phyloP scores from a whole-genome alignment of 2,113 vertebrate genomes.

The Solenodon paradoxus region DNA sequence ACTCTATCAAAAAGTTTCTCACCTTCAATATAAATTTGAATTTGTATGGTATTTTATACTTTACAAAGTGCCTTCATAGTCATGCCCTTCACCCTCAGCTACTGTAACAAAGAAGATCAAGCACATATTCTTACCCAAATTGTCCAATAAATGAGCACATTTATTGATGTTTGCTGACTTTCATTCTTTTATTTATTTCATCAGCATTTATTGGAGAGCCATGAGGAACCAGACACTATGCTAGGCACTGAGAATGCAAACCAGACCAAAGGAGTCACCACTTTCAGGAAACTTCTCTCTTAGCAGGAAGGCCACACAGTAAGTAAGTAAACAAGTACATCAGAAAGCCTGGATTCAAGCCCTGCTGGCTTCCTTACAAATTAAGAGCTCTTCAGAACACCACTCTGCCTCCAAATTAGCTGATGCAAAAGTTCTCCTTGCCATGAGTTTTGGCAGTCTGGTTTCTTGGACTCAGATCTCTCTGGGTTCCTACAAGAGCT shows the following conservation, averaged over 20 bases:
- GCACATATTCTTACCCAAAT: not conserved
- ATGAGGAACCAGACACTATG: not conserved
- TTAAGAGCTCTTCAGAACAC: not conserved
- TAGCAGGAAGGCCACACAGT: not conserved
- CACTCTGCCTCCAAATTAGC: not conserved
- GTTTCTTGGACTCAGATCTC: not conserved
- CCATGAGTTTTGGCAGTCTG: not conserved
- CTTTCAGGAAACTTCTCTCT: not conserved
- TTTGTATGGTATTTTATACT: constrained; percentile 15
- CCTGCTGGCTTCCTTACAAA: not conserved
- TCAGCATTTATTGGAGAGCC: not conserved
- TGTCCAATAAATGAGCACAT: constrained; percentile 34
- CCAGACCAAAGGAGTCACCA: not conserved
- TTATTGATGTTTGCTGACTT: not conserved
- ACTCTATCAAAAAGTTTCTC: constrained; percentile 51
- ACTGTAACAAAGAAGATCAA: not conserved
- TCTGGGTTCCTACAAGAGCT: constrained; percentile 2
- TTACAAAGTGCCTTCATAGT: not conserved
- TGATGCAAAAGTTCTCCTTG: not conserved
- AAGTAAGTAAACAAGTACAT: not conserved
- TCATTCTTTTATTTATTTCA: not conserved
- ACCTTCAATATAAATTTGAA: constrained; percentile 42
- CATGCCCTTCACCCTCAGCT: constrained; percentile 20
- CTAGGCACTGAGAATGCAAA: not conserved
- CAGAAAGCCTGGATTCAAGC: not conserved